Percentiles rank a stretch among this genome's conserved stretches.
Evolutionary conservation across 2,888 invertebrate genomes (phyloP).

Genomic region (Eristalinus sepulchralis): DNA sequence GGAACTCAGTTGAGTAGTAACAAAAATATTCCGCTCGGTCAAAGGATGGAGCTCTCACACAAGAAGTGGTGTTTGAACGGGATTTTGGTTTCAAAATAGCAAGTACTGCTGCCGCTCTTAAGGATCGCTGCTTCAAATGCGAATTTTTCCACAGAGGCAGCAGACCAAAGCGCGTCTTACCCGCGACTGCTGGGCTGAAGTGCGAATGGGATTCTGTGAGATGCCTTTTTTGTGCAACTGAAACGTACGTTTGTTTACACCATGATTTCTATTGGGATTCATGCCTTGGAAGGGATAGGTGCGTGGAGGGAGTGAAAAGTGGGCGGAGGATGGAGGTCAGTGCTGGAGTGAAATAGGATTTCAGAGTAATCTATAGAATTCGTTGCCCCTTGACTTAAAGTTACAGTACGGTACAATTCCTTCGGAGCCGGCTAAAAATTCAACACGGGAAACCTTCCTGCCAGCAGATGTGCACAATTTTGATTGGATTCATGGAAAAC

Average conservation of each 20-base stretch:
- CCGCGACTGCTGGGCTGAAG: neutral
- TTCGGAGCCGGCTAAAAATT: too few relatives aligned
- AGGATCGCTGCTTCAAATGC: neutral
- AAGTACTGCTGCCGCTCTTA: neutral
- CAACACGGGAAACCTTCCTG: neutral
- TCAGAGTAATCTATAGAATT: too few relatives aligned
- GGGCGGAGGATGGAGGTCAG: too few relatives aligned
- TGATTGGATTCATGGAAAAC: neutral
- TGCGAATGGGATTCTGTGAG: too few relatives aligned
- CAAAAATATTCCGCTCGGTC: constrained; percentile 7
- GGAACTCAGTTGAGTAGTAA: constrained; percentile 14
- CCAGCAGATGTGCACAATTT: neutral
- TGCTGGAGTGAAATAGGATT: too few relatives aligned
- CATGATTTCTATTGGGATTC: too few relatives aligned
- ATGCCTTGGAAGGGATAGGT: too few relatives aligned
- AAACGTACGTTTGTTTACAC: too few relatives aligned
- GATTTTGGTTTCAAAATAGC: neutral
- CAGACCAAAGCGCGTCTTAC: neutral
- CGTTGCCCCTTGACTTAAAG: too few relatives aligned
- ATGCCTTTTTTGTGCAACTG: too few relatives aligned
- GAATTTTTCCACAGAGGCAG: neutral
- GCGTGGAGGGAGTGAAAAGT: too few relatives aligned
- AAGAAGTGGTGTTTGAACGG: neutral
- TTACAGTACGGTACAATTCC: too few relatives aligned
- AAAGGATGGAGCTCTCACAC: neutral